Conservation (phyloP, 2,888 invertebrate genomes). For the Phengaris alcon region DNA sequence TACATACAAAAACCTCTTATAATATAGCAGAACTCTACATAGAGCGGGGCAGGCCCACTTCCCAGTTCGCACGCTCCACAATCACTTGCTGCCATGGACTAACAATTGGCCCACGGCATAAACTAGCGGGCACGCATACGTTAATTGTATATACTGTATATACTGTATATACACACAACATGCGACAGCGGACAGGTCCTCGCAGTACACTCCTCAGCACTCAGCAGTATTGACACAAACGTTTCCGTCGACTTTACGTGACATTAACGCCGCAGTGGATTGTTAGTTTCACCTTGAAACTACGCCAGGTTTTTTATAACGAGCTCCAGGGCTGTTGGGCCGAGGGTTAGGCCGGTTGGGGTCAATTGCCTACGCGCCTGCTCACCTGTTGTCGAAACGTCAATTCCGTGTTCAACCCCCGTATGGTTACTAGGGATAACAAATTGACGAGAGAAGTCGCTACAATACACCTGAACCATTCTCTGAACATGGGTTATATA, state of each 20-base stretch:
- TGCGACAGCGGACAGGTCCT: neutral
- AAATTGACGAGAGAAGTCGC: too few species aligned
- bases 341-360: neutral
- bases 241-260: neutral
- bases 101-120: too few species aligned
- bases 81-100: neutral
- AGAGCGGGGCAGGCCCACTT: neutral
- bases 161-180: too few species aligned
- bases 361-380: neutral
- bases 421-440: too few species aligned
- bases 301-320: constrained; percentile 6
- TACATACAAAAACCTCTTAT: neutral
- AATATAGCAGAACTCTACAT: neutral
- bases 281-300: constrained; percentile 9
- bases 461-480: too few species aligned
- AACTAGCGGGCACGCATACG: too few species aligned
- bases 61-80: neutral
- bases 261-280: neutral
- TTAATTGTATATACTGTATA: too few species aligned
- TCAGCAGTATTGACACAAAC: neutral
- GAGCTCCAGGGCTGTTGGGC: neutral
- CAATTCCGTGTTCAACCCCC: too few species aligned
- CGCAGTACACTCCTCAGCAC: too few species aligned
- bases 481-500: too few species aligned
- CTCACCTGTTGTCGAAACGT: too few species aligned